Evolutionary conservation across 2,888 invertebrate genomes (phyloP).

Genomic region (Lycaena phlaeas): DNA sequence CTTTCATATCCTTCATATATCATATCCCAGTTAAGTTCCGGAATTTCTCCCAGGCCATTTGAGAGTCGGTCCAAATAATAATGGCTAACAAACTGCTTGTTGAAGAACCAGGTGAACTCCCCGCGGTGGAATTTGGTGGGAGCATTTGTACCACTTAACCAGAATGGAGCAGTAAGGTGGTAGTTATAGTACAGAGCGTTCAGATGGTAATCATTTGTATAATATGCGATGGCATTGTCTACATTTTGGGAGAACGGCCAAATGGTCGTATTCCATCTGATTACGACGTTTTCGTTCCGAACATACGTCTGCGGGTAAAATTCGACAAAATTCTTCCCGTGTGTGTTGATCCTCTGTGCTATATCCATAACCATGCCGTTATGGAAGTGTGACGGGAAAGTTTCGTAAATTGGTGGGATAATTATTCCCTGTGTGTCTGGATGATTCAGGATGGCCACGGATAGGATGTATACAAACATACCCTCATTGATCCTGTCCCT

Average conservation of each 20-base stretch:
- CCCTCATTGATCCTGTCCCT: constrained; percentile 79
- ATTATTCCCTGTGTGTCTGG: constrained; percentile 76
- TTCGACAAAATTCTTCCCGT: constrained; percentile 38
- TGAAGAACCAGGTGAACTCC: constrained; percentile 75
- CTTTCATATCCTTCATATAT: constrained; percentile 76
- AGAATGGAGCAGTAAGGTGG: constrained; percentile 76
- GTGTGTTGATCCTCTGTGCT: constrained; percentile 74
- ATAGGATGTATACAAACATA: constrained; percentile 77
- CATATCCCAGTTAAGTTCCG: constrained; percentile 66
- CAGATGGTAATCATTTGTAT: constrained; percentile 80
- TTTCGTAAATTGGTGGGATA: constrained; percentile 80
- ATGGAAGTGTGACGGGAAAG: constrained; percentile 81
- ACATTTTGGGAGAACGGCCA: constrained; percentile 63
- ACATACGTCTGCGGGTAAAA: constrained; percentile 39
- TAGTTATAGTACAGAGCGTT: constrained; percentile 77
- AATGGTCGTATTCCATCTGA: constrained; percentile 76
- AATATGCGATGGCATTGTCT: constrained; percentile 77
- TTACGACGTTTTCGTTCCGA: constrained; percentile 65
- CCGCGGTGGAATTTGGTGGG: constrained; percentile 75
- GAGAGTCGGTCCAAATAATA: constrained; percentile 84
- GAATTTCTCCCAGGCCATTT: constrained; percentile 78
- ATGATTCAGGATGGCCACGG: constrained; percentile 75
- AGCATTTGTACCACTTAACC: constrained; percentile 72
- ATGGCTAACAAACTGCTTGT: constrained; percentile 79
- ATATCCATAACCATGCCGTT: constrained; percentile 78